phyloP scores from a whole-genome alignment of 2,113 vertebrate species.

The Anoura caudifer region DNA sequence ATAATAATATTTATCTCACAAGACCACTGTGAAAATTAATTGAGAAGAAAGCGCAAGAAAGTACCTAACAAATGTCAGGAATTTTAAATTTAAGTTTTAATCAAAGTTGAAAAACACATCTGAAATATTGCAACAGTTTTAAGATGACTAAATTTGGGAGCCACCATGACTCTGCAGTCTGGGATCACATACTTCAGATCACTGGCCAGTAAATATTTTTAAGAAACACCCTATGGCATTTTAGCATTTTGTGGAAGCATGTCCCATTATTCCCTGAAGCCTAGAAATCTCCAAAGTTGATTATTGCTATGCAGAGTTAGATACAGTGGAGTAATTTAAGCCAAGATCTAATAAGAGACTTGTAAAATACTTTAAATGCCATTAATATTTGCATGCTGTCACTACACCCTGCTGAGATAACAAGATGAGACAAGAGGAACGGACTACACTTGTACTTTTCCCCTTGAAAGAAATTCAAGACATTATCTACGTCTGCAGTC shows the following conservation, averaged over 20 bases:
- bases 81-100: constrained; percentile 29
- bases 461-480: background rate
- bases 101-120: background rate
- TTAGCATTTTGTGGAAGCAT: background rate
- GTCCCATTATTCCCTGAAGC: background rate
- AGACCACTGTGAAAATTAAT: constrained; percentile 26
- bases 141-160: constrained; percentile 3
- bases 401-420: background rate
- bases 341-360: background rate
- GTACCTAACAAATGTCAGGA: background rate
- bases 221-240: background rate
- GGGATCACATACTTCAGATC: background rate
- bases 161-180: background rate
- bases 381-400: background rate
- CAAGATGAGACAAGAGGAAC: background rate
- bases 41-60: constrained; percentile 24
- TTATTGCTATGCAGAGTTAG: background rate
- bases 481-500: background rate
- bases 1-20: constrained; percentile 40
- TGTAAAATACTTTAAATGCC: constrained; percentile 7
- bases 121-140: background rate
- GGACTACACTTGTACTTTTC: background rate
- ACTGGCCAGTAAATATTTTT: background rate
- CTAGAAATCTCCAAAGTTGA: background rate
- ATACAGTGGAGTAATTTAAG: constrained; percentile 6